Evolutionary conservation across 2,888 invertebrate genomes (phyloP).

Genomic region (Dione vanillae): DNA sequence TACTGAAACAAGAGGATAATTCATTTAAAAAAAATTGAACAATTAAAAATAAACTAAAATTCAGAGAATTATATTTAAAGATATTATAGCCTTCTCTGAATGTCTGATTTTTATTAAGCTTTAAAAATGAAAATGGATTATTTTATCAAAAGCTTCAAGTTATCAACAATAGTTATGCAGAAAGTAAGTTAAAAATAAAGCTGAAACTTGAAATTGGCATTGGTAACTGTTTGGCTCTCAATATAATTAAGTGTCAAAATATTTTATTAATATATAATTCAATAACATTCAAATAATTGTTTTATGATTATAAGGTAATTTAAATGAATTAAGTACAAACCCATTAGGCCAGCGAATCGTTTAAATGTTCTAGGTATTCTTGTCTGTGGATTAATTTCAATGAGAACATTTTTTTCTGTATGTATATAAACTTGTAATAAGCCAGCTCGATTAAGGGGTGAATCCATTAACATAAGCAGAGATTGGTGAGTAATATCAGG

Average conservation of each 20-base stretch:
- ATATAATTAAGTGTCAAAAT: not conserved
- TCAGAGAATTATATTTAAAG: too few relatives aligned
- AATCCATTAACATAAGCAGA: constrained; percentile 98
- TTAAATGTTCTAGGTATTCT: constrained; percentile 98
- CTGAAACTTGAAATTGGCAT: not conserved
- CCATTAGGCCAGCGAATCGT: constrained; percentile 98
- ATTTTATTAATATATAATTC: not conserved
- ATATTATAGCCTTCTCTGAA: too few relatives aligned
- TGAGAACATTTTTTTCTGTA: constrained; percentile 95
- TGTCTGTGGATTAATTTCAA: constrained; percentile 98
- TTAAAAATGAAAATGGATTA: too few relatives aligned
- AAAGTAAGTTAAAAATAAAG: not conserved
- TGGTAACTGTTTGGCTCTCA: not conserved
- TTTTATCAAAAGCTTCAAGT: too few relatives aligned
- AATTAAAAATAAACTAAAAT: too few relatives aligned
- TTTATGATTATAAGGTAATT: too few relatives aligned
- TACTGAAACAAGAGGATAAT: constrained; percentile 85
- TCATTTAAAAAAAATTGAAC: constrained; percentile 8
- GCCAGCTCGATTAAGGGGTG: constrained; percentile 97
- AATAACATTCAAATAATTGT: too few relatives aligned
- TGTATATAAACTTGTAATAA: constrained; percentile 97
- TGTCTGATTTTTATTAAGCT: too few relatives aligned
- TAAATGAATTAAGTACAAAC: constrained; percentile 74
- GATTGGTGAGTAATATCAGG: constrained; percentile 99
- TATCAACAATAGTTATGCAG: too few relatives aligned